A percentile compares a stretch with the other conserved stretches of the same genome.
phyloP scores from a whole-genome alignment of 92 coral and sea anemone genomes.

The Virgularia gustaviana region DNA sequence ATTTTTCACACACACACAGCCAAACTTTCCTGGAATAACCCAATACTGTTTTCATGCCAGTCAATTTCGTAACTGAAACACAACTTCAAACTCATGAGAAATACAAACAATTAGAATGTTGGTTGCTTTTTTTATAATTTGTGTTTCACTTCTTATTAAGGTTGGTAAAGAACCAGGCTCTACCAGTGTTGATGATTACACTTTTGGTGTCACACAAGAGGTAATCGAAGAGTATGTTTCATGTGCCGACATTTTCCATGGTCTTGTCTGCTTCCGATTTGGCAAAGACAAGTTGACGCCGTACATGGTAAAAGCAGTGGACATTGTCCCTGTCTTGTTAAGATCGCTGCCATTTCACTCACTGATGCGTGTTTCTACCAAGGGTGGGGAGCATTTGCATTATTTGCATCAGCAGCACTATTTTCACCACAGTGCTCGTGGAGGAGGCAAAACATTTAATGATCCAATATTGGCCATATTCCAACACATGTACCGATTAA shows the following conservation, averaged over 20 bases:
- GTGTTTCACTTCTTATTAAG: too few relatives aligned
- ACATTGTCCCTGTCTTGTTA: background rate
- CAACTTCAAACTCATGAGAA: too few relatives aligned
- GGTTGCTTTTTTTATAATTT: too few relatives aligned
- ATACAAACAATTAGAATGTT: too few relatives aligned
- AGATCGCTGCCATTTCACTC: background rate
- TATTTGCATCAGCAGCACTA: background rate
- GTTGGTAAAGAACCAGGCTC: too few relatives aligned
- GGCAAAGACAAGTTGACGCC: background rate
- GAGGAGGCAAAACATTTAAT: slow-evolving; percentile 6
- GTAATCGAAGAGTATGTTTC: background rate
- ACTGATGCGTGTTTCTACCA: slow-evolving; percentile 28
- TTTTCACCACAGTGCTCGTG: slow-evolving; percentile 34
- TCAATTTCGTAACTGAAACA: too few relatives aligned
- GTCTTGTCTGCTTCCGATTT: slow-evolving; percentile 29
- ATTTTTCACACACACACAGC: too few relatives aligned
- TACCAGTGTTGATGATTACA: background rate
- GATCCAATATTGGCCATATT: slow-evolving; percentile 29
- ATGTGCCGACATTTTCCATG: slow-evolving; percentile 51
- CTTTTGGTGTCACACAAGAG: background rate
- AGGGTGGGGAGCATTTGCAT: slow-evolving; percentile 9
- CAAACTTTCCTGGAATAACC: too few relatives aligned
- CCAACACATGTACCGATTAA: slow-evolving; percentile 23
- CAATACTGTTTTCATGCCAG: too few relatives aligned
- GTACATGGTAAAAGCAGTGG: background rate